Evolutionary conservation across 2,797 vertebrate genomes (phyloP).

Genomic region (Platalea minor): DNA sequence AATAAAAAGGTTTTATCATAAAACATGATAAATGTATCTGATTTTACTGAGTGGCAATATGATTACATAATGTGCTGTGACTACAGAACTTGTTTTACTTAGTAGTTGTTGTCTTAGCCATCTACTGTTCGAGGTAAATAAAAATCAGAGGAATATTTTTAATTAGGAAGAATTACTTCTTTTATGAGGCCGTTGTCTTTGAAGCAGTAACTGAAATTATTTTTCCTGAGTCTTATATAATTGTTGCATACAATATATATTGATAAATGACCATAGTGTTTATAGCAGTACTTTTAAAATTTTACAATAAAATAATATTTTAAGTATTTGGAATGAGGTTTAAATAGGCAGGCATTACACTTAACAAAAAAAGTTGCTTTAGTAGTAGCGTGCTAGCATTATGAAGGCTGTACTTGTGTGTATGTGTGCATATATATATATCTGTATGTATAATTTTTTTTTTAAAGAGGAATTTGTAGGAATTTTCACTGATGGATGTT

Average conservation of each 20-base stretch:
- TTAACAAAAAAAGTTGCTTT: background rate
- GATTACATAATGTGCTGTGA: background rate
- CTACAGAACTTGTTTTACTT: background rate
- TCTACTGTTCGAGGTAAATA: background rate
- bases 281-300: background rate
- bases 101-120: background rate
- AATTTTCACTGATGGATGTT: background rate
- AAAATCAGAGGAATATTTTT: background rate
- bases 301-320: background rate
- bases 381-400: background rate
- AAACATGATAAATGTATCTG: background rate
- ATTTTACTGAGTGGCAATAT: background rate
- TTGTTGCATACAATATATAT: background rate
- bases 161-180: background rate
- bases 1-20: background rate
- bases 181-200: background rate
- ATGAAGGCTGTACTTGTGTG: background rate
- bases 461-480: background rate
- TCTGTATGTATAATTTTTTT: background rate
- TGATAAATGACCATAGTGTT: background rate
- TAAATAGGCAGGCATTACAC: background rate
- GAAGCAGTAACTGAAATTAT: background rate
- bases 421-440: fast-evolving
- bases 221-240: background rate
- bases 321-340: background rate